Conservation (phyloP, 2,888 invertebrate species). For the Scotopteryx bipunctaria region DNA sequence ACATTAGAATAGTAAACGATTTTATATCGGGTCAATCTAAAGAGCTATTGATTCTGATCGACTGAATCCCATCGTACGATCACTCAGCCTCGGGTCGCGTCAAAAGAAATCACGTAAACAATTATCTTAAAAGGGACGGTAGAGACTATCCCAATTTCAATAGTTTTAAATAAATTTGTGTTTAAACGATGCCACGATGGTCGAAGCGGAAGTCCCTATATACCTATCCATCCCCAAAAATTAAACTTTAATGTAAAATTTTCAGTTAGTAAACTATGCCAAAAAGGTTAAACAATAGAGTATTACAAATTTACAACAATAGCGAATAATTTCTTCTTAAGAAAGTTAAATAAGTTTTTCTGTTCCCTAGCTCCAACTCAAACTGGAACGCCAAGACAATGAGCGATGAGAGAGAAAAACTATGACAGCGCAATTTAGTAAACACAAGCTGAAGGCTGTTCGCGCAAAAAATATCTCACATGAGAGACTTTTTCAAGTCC, state of each 20-base stretch:
- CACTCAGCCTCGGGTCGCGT: slow-evolving; percentile 38
- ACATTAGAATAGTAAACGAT: slow-evolving; percentile 45
- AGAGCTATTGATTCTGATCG: slow-evolving; percentile 44
- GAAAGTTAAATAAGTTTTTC: slow-evolving; percentile 15
- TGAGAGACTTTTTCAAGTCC: neutral
- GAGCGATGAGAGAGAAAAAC: slow-evolving; percentile 27
- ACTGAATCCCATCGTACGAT: slow-evolving; percentile 43
- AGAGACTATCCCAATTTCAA: slow-evolving; percentile 44
- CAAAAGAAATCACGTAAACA: slow-evolving; percentile 57
- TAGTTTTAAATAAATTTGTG: slow-evolving; percentile 46
- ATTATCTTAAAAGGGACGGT: slow-evolving; percentile 57
- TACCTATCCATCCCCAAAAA: no score
- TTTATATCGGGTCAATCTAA: slow-evolving; percentile 47
- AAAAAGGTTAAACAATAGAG: slow-evolving; percentile 1
- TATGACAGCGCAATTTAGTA: slow-evolving; percentile 23
- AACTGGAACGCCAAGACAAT: slow-evolving; percentile 25
- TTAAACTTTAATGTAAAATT: no score
- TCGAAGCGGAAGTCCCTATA: no score
- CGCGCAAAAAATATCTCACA: slow-evolving; percentile 1
- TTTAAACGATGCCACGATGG: slow-evolving; percentile 4
- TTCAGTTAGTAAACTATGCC: no score
- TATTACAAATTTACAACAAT: neutral
- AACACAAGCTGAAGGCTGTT: neutral
- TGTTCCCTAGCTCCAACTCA: slow-evolving; percentile 4
- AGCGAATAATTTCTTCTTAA: slow-evolving; percentile 6